Conservation (phyloP, 2,888 invertebrate species). For the Stomorhina lunata region DNA sequence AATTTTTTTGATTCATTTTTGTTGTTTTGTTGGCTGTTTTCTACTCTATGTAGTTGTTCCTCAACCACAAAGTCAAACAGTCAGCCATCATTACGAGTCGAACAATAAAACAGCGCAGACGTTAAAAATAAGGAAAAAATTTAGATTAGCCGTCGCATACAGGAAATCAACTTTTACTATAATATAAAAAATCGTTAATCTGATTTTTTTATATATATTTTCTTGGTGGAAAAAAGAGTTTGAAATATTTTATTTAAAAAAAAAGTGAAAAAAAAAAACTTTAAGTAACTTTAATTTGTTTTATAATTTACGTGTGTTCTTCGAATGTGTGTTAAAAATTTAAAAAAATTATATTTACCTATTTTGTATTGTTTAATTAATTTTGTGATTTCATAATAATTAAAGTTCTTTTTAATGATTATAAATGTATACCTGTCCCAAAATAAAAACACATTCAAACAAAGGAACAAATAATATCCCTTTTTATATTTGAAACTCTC, state of each 20-base stretch:
- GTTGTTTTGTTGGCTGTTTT: slow-evolving; percentile 49
- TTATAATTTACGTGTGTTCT: background rate
- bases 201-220: background rate
- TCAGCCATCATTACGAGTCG: slow-evolving; percentile 73
- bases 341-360: too few relatives aligned
- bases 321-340: too few relatives aligned
- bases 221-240: background rate
- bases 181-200: background rate
- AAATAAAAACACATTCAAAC: background rate
- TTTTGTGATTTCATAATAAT: too few relatives aligned
- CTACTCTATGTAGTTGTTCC: too few relatives aligned
- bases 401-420: too few relatives aligned
- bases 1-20: slow-evolving; percentile 41
- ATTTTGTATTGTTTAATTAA: too few relatives aligned
- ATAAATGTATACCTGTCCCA: too few relatives aligned
- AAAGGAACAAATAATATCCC: background rate
- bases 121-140: slow-evolving; percentile 63
- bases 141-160: slow-evolving; percentile 25
- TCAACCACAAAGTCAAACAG: slow-evolving; percentile 42
- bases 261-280: background rate
- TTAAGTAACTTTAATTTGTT: background rate
- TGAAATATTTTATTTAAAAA: background rate
- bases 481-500: slow-evolving; percentile 6
- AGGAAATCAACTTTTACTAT: slow-evolving; percentile 5
- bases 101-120: slow-evolving; percentile 74